Evolutionary conservation across 2,888 invertebrate genomes (phyloP).

Genomic region (Artemia sinica): DNA sequence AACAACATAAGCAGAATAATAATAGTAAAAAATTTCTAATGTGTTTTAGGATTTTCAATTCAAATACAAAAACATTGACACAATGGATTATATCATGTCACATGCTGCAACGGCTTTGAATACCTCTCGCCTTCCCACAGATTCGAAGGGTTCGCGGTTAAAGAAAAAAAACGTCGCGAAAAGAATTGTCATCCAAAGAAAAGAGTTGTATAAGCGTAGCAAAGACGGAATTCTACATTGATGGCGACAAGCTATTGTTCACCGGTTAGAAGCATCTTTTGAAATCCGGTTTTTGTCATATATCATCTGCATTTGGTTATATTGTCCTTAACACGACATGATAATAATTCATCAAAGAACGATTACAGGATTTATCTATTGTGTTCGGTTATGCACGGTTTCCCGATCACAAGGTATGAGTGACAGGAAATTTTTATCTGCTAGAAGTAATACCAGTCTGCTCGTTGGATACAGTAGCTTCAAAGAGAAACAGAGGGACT

Average conservation of each 20-base stretch:
- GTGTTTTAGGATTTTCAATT: no score
- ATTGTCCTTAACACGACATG: background rate
- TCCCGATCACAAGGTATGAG: no score
- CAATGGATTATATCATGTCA: background rate
- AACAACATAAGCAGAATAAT: no score
- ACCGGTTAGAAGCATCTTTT: background rate
- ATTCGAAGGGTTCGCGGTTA: slow-evolving; percentile 1
- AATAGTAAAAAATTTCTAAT: no score
- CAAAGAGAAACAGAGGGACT: no score
- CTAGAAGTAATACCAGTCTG: no score
- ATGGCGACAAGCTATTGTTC: background rate
- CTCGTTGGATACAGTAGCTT: no score
- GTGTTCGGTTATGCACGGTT: no score
- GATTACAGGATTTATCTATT: background rate
- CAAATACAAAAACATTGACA: background rate
- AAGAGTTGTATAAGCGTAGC: slow-evolving; percentile 13
- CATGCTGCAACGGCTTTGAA: slow-evolving; percentile 7
- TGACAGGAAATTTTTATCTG: no score
- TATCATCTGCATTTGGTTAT: slow-evolving; percentile 13
- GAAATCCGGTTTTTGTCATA: slow-evolving; percentile 13
- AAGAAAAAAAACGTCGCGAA: background rate
- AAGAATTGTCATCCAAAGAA: slow-evolving; percentile 8
- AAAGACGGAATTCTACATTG: slow-evolving; percentile 7
- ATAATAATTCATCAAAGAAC: slow-evolving; percentile 1
- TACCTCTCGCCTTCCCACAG: background rate